Evolutionary conservation across 2,113 vertebrate species (phyloP).

Genomic region (Hucho hucho): DNA sequence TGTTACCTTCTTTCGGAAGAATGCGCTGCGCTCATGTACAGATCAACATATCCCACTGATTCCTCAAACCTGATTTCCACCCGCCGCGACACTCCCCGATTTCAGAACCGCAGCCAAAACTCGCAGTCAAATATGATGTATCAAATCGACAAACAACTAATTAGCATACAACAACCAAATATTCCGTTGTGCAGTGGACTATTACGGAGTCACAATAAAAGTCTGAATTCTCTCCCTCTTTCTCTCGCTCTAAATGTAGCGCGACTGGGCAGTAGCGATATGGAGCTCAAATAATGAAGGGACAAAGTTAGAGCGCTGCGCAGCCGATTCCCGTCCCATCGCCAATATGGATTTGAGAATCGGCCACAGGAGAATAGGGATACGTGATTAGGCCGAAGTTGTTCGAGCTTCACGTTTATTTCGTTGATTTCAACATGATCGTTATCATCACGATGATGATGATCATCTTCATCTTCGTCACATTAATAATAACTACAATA

Average conservation of each 20-base stretch:
- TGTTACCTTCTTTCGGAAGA: constrained; percentile 52
- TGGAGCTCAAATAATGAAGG: background rate
- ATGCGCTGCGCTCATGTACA: constrained; percentile 38
- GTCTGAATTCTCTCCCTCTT: background rate
- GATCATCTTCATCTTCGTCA: background rate
- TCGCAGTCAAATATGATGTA: background rate
- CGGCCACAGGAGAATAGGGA: background rate
- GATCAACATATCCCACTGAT: constrained; percentile 47
- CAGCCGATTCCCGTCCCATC: background rate
- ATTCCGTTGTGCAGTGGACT: background rate
- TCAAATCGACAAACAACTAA: background rate
- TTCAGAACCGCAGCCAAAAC: constrained; percentile 4
- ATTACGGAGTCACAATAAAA: background rate
- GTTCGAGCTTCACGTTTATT: background rate
- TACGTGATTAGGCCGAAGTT: background rate
- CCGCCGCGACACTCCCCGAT: background rate
- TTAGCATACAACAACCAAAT: background rate
- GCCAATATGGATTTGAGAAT: background rate
- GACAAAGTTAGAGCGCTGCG: constrained; percentile 13
- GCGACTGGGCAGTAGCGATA: background rate
- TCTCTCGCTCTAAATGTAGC: background rate
- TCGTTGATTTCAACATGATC: background rate
- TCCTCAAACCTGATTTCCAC: constrained; percentile 7
- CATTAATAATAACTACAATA: background rate
- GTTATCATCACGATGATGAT: background rate